Evolutionary conservation across 2,113 vertebrate species (phyloP).

Genomic region (Dunckerocampus dactyliophorus): DNA sequence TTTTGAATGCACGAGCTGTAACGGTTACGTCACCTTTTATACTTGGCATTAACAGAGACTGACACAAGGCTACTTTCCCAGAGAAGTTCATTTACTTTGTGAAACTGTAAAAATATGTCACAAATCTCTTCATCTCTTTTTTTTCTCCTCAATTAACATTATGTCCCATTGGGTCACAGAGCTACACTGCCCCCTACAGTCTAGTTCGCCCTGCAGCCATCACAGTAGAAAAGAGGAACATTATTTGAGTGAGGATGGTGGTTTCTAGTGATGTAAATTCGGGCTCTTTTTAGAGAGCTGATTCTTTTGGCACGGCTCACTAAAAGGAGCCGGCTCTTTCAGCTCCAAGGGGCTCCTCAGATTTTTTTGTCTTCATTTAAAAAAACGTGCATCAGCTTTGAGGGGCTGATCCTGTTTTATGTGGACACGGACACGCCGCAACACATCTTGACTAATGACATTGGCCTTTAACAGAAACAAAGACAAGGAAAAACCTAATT

Average conservation of each 20-base stretch:
- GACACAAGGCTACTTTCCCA: not conserved
- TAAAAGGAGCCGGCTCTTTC: too few species aligned
- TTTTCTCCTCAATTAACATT: not conserved
- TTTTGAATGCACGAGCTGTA: not conserved
- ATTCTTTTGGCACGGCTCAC: too few species aligned
- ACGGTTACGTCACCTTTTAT: not conserved
- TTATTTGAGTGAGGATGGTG: not conserved
- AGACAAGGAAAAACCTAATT: too few species aligned
- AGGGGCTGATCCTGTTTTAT: too few species aligned
- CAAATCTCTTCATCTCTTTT: not conserved
- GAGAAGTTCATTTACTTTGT: not conserved
- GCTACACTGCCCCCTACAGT: slow-evolving; percentile 63
- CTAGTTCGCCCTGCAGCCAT: not conserved
- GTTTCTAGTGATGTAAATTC: too few species aligned
- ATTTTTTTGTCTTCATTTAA: too few species aligned
- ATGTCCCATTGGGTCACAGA: slow-evolving; percentile 34
- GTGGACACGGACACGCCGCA: too few species aligned
- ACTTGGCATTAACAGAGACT: not conserved
- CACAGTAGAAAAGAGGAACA: not conserved
- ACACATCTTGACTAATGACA: too few species aligned
- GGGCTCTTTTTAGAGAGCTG: too few species aligned
- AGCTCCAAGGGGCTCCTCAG: too few species aligned
- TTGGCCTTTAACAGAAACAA: too few species aligned
- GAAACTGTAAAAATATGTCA: not conserved
- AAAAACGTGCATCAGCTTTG: too few species aligned